Percentiles rank a stretch among this genome's conserved stretches.
Evolutionary conservation across 2,888 invertebrate species (phyloP).

Genomic region (Carterocephalus palaemon): DNA sequence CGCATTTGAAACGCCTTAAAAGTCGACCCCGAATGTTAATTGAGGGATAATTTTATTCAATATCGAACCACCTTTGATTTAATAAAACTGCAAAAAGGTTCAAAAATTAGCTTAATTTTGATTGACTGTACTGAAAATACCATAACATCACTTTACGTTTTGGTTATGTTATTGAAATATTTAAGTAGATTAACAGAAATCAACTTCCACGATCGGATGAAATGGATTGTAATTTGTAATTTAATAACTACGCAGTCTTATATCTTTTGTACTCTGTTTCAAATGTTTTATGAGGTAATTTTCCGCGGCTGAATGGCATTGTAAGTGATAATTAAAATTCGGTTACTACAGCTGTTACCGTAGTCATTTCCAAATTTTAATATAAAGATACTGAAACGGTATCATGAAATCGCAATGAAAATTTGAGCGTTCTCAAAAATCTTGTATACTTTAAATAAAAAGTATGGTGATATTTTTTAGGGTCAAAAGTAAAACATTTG

Average conservation of each 20-base stretch:
- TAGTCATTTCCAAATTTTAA: slow-evolving; percentile 60
- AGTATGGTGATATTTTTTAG: too few relatives aligned
- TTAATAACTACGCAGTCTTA: slow-evolving; percentile 27
- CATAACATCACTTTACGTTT: slow-evolving; percentile 7
- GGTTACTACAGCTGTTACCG: slow-evolving; percentile 71
- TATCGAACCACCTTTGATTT: slow-evolving; percentile 57
- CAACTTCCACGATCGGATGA: slow-evolving; percentile 11
- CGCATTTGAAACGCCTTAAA: slow-evolving; percentile 64
- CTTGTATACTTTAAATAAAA: too few relatives aligned
- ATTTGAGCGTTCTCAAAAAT: neutral
- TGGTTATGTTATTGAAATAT: slow-evolving; percentile 7
- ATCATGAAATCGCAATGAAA: slow-evolving; percentile 15
- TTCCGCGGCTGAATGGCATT: slow-evolving; percentile 63
- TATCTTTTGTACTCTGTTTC: slow-evolving; percentile 35
- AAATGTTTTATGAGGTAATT: slow-evolving; percentile 71
- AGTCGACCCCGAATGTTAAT: slow-evolving; percentile 72
- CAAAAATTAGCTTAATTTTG: slow-evolving; percentile 55
- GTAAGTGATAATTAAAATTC: slow-evolving; percentile 75
- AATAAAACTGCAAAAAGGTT: slow-evolving; percentile 40
- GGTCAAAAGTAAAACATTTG: too few relatives aligned
- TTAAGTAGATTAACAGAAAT: slow-evolving; percentile 18
- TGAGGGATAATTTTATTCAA: slow-evolving; percentile 73
- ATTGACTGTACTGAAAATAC: slow-evolving; percentile 47
- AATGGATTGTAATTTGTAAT: slow-evolving; percentile 16
- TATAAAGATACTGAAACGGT: slow-evolving; percentile 25